Conservation (phyloP, 2,113 vertebrate species). For the Accipiter virgatus region DNA sequence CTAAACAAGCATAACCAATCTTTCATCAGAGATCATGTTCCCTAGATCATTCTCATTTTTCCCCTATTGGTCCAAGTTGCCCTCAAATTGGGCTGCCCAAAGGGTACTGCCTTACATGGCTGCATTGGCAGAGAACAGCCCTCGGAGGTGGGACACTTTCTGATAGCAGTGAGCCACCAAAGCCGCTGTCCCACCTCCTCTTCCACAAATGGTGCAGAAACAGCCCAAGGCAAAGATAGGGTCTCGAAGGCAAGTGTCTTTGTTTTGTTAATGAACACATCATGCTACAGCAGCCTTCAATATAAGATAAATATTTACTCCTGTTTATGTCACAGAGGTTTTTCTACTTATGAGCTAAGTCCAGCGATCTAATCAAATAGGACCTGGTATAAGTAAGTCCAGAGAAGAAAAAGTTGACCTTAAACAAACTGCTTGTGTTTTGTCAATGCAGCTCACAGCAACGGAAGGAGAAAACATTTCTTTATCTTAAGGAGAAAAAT, state of each 20-base stretch:
- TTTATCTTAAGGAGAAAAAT: background rate
- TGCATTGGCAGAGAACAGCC: background rate
- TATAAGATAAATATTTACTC: conserved; percentile 26
- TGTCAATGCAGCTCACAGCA: background rate
- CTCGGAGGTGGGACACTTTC: background rate
- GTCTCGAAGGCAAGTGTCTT: background rate
- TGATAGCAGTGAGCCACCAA: background rate
- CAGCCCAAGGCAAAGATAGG: background rate
- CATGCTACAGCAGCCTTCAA: background rate
- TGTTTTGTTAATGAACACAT: background rate
- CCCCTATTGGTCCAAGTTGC: background rate
- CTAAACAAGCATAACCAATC: background rate
- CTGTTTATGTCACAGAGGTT: background rate
- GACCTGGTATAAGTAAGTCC: background rate
- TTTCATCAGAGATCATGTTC: background rate
- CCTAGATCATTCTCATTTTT: background rate
- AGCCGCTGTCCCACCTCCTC: background rate
- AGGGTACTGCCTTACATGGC: background rate
- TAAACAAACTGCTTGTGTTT: background rate
- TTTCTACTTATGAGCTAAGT: background rate
- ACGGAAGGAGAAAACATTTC: background rate
- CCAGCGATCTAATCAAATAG: background rate
- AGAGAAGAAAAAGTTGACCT: background rate
- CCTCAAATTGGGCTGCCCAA: background rate
- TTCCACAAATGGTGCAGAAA: background rate